These are phyloP conservation scores for Hippocampus barbouri DNA, from an alignment of 2,113 vertebrate species.

Conservation along the genomic window DNA sequence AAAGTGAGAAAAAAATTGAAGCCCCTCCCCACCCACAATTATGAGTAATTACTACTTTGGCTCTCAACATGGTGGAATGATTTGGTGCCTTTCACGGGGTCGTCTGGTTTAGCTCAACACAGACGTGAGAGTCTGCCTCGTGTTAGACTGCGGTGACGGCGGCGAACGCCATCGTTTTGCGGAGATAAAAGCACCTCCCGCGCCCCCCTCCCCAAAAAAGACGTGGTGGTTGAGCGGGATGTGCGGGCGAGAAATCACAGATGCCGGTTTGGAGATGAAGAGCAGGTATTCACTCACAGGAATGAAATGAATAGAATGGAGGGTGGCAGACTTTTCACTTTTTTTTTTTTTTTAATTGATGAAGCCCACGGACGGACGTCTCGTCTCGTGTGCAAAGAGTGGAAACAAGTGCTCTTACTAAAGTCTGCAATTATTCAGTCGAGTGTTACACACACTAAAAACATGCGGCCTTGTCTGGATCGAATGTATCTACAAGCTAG, in stretches of 20 bases:
- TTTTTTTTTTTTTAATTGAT: neutral
- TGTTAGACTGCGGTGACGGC: conserved; percentile 84
- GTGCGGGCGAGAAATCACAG: conserved; percentile 87
- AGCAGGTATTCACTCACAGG: conserved; percentile 69
- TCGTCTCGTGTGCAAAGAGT: neutral
- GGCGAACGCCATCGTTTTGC: conserved; percentile 83
- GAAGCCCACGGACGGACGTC: neutral
- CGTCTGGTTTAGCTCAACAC: conserved; percentile 98
- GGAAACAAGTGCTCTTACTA: neutral
- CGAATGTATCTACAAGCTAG: neutral
- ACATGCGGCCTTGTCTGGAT: neutral
- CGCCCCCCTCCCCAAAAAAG: conserved; percentile 16
- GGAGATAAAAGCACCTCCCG: conserved; percentile 75
- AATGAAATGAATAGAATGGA: conserved; percentile 77
- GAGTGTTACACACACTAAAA: neutral
- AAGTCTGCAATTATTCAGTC: neutral
- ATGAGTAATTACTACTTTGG: conserved; percentile 99
- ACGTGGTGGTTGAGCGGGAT: conserved; percentile 54
- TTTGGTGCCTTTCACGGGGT: conserved; percentile 94
- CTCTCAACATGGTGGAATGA: conserved; percentile 99
- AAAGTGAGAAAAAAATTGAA: conserved; percentile 79
- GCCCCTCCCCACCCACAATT: conserved; percentile 84
- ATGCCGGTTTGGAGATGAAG: conserved; percentile 78
- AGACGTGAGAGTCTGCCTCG: conserved; percentile 90
- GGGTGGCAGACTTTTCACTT: neutral